Evolutionary conservation across 2,113 vertebrate genomes (phyloP), one percentile per base, ranked within the genome.

Genomic region (Chunga burmeisteri): DNA sequence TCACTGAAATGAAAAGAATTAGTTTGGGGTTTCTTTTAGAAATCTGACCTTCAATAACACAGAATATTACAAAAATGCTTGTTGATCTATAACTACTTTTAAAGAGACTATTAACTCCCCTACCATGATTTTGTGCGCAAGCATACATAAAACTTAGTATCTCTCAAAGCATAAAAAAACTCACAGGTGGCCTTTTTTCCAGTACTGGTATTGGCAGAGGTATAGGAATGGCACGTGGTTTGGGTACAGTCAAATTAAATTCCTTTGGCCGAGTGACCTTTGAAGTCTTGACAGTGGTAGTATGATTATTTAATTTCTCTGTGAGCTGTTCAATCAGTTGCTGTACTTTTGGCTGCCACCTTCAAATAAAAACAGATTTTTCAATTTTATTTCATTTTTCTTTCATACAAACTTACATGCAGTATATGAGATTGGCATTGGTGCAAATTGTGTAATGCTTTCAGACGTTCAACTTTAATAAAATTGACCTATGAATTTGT

Each of bases 301-400:
- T 52, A 40, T 19, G 65, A 79, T 71, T 72, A 70, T 62, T 84
- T 56, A 95, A 74, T 95, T 58, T 96, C 16, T 95, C 96, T 81
- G 96, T 94, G 62, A 99, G 98, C 62, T 98, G 96, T 47, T 95
- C 89, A 77, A 99, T 88, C 78, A 99, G 94, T 77, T 93, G 94
- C 81, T 98, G 97, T 30, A 99, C 96, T 95, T 98, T 94, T 16
- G 98, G 98, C 88, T 98, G 98, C 99, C 99, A 99, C 56, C 99
- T 99, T 96, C 59, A 95, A 97, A 93, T 50, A 67, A 94, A 95
- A 73, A 52, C 53, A 96, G 26, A 92, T 15, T 93, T 83, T 78
- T 44, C 26, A 49, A 52, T 59, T 91, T 91, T 42, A 44, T 78
- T 83, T 93, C 25, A 18, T 46, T 73, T n/a, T 44, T 58, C 19